Base-by-base conservation (phyloP, 1,140 invertebrate species). In the Scaptomyza pallida region DNA sequence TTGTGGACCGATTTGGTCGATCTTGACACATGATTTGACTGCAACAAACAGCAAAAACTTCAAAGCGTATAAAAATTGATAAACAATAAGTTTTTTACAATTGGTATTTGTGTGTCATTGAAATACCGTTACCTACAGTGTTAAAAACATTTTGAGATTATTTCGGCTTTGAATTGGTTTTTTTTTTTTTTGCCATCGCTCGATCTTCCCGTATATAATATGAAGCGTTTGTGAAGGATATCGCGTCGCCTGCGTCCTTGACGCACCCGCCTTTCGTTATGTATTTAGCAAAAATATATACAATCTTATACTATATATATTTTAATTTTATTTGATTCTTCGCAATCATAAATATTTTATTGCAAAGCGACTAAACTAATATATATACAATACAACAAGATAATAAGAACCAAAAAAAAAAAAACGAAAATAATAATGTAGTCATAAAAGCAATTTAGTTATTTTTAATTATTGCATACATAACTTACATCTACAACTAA, bases 401-500 rank as follows among this genome's bases (percentile, higher is more conserved):
- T 21, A 4, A 55, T 40, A 21, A 21, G 3, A 8, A 26, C 21
- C 2, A 21, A 21, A 16, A 62, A 2, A 23, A 16, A n/a, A 60
- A 51, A 33, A 48, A 33, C 44, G n/a, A 60, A 30, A 44, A 45
- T 23, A 70, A 19, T 47, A 1, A 55, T 71, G 52, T 85, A 83
- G 80, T 79, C 75, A 76, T 64, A 70, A 85, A 86, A 60, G 48
- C 44, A 69, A 80, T 68, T 35, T 85, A 79, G n/a, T 86, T 86
- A 71, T 85, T 86, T 86, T 86, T 71, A 80, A 86, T 69, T 80
- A 80, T 67, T 83, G 71, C 43, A 57, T 65, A 57, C 57, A 77
- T 78, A 50, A 67, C 57, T 52, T 59, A 50, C 52, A 77, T 65
- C 50, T 59, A 68, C 57, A 62, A 37, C 71, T 62, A 67, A 63